Conservation (phyloP, 2,797 vertebrate species). For the Presbytis comata region DNA sequence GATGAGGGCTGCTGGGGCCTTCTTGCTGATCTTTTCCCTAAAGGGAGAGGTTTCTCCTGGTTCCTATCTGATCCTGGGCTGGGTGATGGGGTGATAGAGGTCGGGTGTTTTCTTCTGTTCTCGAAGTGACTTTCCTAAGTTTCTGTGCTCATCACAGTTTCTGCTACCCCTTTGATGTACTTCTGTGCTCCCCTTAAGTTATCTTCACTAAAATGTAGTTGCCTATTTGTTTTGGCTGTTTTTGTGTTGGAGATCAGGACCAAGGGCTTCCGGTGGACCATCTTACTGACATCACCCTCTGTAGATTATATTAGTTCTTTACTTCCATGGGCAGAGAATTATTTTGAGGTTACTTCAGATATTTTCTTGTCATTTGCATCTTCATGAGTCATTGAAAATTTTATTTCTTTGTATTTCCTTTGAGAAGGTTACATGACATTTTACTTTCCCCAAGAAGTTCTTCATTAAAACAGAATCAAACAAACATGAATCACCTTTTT, state of each 20-base stretch:
- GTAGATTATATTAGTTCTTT: background rate
- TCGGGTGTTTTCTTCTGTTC: background rate
- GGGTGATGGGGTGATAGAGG: background rate
- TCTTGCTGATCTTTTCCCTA: background rate
- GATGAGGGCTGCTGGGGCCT: background rate
- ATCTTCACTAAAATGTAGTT: background rate
- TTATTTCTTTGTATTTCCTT: background rate
- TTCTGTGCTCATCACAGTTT: background rate
- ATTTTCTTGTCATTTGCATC: slow-evolving; percentile 4
- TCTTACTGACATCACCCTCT: background rate
- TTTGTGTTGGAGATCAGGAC: background rate
- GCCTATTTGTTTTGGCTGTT: background rate
- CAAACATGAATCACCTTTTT: background rate
- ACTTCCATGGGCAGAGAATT: background rate
- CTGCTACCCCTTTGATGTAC: background rate
- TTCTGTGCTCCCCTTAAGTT: background rate
- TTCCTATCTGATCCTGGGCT: background rate
- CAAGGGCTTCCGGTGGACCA: background rate
- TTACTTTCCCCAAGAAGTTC: background rate
- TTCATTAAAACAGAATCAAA: slow-evolving; percentile 29
- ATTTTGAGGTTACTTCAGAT: background rate
- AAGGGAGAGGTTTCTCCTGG: background rate
- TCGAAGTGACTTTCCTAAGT: background rate
- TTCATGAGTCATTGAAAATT: slow-evolving; percentile 7
- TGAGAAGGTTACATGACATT: background rate